These are phyloP conservation scores for Oreocharis arfaki DNA, from an alignment of 2,113 vertebrate genomes.

Conservation along the genomic window DNA sequence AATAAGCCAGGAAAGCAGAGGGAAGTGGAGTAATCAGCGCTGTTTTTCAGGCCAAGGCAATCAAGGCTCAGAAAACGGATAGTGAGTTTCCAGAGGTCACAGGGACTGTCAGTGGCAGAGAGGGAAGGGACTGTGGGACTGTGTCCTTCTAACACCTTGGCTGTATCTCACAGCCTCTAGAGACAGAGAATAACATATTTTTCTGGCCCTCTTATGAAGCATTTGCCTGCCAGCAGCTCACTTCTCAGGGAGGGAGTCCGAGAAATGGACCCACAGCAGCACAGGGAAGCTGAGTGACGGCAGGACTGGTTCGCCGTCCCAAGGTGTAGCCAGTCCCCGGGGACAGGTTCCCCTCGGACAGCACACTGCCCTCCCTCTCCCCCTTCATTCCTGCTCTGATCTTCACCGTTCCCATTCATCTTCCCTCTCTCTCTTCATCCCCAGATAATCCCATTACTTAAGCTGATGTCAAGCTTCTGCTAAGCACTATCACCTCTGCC, in stretches of 20 bases:
- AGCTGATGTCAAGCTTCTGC: not conserved
- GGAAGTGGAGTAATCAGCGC: not conserved
- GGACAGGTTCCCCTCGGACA: not conserved
- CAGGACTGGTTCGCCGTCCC: not conserved
- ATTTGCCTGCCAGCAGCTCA: not conserved
- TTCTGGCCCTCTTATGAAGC: not conserved
- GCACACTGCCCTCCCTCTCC: not conserved
- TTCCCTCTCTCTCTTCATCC: not conserved
- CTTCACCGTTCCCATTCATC: not conserved
- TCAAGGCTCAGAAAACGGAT: not conserved
- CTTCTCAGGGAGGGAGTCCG: not conserved
- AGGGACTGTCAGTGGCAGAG: not conserved
- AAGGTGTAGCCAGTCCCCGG: not conserved
- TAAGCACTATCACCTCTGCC: conserved; percentile 4
- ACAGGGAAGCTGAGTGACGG: not conserved
- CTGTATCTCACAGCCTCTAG: not conserved
- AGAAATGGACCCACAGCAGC: not conserved
- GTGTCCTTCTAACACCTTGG: not conserved
- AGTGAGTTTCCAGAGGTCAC: not conserved
- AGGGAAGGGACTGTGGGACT: not conserved
- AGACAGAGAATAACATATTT: not conserved
- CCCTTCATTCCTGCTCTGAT: not conserved
- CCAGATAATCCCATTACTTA: not conserved
- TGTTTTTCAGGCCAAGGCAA: not conserved
- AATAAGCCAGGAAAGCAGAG: not conserved